Evolutionary conservation across 64 coral and sea anemone genomes (phyloP).

Genomic region (Montipora cactus): DNA sequence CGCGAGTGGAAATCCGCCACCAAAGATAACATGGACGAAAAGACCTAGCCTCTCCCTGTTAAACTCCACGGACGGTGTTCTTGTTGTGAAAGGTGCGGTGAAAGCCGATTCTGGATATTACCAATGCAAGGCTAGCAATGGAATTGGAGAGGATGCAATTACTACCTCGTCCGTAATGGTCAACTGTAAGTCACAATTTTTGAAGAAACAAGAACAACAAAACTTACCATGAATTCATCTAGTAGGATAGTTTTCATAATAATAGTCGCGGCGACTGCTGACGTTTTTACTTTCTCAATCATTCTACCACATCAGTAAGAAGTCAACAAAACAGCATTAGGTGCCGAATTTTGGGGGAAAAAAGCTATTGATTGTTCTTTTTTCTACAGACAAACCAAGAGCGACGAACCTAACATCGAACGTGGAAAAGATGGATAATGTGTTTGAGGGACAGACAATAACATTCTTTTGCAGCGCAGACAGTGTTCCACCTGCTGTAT

Average conservation of each 20-base stretch:
- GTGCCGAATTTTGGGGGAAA: no score
- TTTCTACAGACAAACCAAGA: constrained; percentile 1
- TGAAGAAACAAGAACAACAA: background rate
- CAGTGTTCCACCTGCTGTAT: background rate
- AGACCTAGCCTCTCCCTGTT: background rate
- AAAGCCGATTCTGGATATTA: constrained; percentile 33
- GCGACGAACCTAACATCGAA: background rate
- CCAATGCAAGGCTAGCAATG: constrained; percentile 37
- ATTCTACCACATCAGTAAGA: no score
- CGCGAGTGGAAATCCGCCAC: constrained; percentile 29
- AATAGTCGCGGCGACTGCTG: no score
- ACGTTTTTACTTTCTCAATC: no score
- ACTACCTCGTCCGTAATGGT: background rate
- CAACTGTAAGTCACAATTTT: background rate
- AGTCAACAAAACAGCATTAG: no score
- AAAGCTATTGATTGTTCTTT: background rate
- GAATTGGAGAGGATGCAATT: background rate
- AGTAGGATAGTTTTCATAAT: no score
- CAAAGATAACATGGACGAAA: constrained; percentile 11
- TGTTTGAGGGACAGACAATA: background rate
- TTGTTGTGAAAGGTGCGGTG: background rate
- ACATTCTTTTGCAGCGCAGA: constrained; percentile 6
- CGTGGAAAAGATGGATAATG: background rate
- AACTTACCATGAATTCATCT: no score
- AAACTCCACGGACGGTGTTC: background rate